Base-by-base conservation (phyloP, 2,888 invertebrate genomes). In the Protodeltote pygarga region DNA sequence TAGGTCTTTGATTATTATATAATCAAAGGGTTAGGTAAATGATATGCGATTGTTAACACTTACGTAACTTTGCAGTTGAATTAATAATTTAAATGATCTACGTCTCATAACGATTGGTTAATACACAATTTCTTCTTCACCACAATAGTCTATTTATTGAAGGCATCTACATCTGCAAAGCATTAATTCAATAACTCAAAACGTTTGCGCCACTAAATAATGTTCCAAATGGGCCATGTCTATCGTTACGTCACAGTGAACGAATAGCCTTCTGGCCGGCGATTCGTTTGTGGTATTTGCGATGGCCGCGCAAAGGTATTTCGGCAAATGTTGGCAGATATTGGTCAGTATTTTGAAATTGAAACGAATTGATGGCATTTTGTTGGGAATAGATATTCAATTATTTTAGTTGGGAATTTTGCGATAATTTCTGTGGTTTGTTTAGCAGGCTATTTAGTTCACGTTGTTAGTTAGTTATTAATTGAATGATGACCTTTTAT, bases 241-340 rank as follows among this genome's bases (percentile, higher is more conserved):
- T 20, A 48, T 49, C 38, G 58, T 64, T 66, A 45, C 65, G 62
- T 62, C 58, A 54, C 32, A 65, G 62, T 61, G 62, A 47, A 54
- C 32, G 48, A 33, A 52, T 41, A 45, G 52, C 60, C 46, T 55
- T 44, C 48, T 54, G 33, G 38, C 44, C 41, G 49, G 46, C 37
- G 47, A 61, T 53, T 48, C 58, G 51, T 65, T 69, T 50, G 60
- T 20, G 50, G 67, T 66, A 70, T 68, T 70, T 57, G 67, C 60
- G 41, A 66, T 49, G 52, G 39, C 16, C 52, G 19, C 23, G 28
- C 42, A 40, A 50, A 42, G 54, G 60, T 59, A 67, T 67, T 69
- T 58, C 44, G n/a, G 45, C 65, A 70, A 70, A 68, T 70, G 68
- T 70, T 49, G 48, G 53, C 39, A 61, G 50, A 58, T 64, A 71